Evolutionary conservation across 2,113 vertebrate genomes (phyloP).

Genomic region (Thinocorus orbignyianus): DNA sequence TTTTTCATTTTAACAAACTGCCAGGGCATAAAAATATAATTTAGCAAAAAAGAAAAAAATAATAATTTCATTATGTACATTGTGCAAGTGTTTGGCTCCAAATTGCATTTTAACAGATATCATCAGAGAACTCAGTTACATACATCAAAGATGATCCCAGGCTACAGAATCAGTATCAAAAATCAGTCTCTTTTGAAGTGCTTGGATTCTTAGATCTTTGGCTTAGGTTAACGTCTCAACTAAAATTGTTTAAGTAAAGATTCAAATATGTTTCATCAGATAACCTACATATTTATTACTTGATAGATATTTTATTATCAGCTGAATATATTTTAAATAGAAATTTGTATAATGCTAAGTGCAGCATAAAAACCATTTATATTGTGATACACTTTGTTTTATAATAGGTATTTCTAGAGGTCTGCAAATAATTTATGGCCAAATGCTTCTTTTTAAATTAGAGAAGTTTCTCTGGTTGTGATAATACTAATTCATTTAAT

Average conservation of each 20-base stretch:
- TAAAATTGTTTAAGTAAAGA: not conserved
- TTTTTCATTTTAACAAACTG: not conserved
- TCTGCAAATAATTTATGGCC: not conserved
- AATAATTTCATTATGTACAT: not conserved
- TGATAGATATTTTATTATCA: not conserved
- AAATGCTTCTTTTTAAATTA: not conserved
- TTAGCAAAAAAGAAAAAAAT: not conserved
- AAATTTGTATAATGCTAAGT: not conserved
- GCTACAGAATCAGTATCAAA: not conserved
- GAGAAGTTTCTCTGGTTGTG: not conserved
- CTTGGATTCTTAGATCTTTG: not conserved
- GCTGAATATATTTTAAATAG: not conserved
- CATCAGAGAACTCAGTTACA: not conserved
- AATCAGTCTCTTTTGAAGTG: not conserved
- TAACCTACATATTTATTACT: not conserved
- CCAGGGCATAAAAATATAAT: not conserved
- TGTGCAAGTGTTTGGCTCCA: not conserved
- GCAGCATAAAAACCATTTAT: not conserved
- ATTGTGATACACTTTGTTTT: not conserved
- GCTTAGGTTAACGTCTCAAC: not conserved
- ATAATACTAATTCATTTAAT: not conserved
- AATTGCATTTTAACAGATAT: not conserved
- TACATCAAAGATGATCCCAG: not conserved
- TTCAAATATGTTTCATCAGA: not conserved
- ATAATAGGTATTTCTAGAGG: not conserved